Evolutionary conservation across 2,113 vertebrate genomes (phyloP).

Genomic region (Lates calcarifer): DNA sequence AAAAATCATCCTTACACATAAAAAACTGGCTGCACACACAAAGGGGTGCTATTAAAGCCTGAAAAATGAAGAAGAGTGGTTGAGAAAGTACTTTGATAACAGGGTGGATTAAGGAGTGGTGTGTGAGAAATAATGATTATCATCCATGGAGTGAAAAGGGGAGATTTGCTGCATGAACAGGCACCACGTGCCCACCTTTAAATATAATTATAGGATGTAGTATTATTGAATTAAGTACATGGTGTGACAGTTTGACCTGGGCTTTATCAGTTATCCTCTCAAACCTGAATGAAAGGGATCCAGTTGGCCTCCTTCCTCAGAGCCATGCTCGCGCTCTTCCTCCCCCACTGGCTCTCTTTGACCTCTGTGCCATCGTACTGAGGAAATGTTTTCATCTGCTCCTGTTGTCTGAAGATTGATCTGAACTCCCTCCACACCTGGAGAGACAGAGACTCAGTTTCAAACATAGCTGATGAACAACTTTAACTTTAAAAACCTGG

Average conservation of each 20-base stretch:
- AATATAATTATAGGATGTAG: background rate
- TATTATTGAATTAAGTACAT: background rate
- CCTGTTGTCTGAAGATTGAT: conserved; percentile 81
- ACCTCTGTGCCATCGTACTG: conserved; percentile 73
- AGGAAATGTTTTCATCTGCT: conserved; percentile 82
- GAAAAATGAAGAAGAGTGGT: background rate
- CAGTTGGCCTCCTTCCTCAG: conserved; percentile 84
- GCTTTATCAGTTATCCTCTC: background rate
- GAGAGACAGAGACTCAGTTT: background rate
- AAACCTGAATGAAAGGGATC: conserved; percentile 82
- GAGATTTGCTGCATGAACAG: background rate
- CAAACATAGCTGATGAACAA: background rate
- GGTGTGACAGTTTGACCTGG: background rate
- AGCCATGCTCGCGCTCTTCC: conserved; percentile 64
- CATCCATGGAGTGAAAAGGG: background rate
- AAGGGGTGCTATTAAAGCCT: too few relatives aligned
- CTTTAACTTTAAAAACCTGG: background rate
- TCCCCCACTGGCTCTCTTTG: conserved; percentile 61
- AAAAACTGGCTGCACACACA: background rate
- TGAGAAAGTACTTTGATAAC: background rate
- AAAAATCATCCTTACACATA: background rate
- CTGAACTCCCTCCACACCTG: conserved; percentile 83
- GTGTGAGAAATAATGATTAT: background rate
- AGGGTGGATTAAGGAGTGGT: background rate
- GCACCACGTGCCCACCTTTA: background rate